Evolutionary conservation across 2,113 vertebrate species (phyloP), one percentile per base, ranked within the genome.

Genomic region (Ceyx cyanopectus): DNA sequence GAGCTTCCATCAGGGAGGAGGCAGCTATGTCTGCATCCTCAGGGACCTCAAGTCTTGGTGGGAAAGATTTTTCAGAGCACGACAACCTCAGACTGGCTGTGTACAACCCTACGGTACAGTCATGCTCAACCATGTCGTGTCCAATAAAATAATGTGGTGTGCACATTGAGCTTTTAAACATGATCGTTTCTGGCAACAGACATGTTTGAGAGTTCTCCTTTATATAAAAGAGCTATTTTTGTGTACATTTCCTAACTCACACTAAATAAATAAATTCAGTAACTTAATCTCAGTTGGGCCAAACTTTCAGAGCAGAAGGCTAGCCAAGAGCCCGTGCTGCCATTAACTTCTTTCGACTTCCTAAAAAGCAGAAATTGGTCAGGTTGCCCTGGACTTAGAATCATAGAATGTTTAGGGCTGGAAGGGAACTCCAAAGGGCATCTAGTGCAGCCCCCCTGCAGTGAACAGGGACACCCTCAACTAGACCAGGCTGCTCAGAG

Each of bases 21-120:
- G 48, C 29, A 54, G 23, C 2, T 12, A 63, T 12, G 0, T 22
- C 29, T 43, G 29, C n/a, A 43, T 83, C 48, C 48, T 66, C 16
- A 63, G 3, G 1, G 12, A 40, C 18, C 2, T 1, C 82, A 53
- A 56, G 37, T 58, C 32, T 51, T 0, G 0, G 26, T 57, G 63
- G 61, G 65, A 87, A 78, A n/a, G 18, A 62, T 53, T 83, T 74
- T 6, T 4, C 1, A 5, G 61, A 56, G 34, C 16, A 54, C 34
- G 53, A 51, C 66, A 58, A 26, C 41, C n/a, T 85, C 63, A 43
- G 45, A 70, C 43, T 5, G 27, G 24, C 53, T 45, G 21, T 5
- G n/a, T 43, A 34, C 30, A 61, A 32, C 3, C 30, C 40, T 48
- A 65, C 13, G 14, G 46, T 67, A 89, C 68, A 21, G 29, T 72